Evolutionary conservation across 1,140 invertebrate species (phyloP).

Genomic region (Aplysia californica): DNA sequence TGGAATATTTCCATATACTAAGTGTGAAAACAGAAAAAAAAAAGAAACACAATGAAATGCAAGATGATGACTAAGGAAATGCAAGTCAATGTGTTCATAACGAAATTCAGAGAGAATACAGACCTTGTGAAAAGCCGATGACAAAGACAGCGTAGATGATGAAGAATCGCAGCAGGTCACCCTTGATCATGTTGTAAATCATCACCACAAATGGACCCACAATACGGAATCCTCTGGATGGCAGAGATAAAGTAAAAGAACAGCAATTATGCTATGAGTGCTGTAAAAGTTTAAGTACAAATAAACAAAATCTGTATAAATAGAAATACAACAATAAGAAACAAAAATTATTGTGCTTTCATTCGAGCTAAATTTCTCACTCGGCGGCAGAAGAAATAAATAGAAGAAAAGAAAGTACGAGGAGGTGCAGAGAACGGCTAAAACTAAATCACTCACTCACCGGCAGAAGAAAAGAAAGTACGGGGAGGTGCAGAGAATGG

Average conservation of each 20-base stretch:
- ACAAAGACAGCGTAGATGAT: slow-evolving; percentile 97
- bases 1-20: too few species aligned
- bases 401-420: slow-evolving; percentile 99
- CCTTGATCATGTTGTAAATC: slow-evolving; percentile 98
- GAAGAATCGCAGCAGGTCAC: slow-evolving; percentile 94
- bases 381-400: too few species aligned
- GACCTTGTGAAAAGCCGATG: slow-evolving; percentile 94
- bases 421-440: slow-evolving; percentile 95
- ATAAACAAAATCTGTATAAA: background rate
- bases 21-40: too few species aligned
- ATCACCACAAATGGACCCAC: slow-evolving; percentile 99
- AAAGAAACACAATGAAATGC: too few species aligned
- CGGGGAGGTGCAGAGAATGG: slow-evolving; percentile 94
- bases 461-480: slow-evolving; percentile 99
- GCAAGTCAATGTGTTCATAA: too few species aligned
- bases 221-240: slow-evolving; percentile 91
- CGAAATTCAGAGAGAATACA: too few species aligned
- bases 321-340: too few species aligned
- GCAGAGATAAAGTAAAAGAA: too few species aligned
- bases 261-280: background rate
- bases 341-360: too few species aligned
- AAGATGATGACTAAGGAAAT: too few species aligned
- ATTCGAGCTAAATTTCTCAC: too few species aligned
- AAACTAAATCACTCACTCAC: slow-evolving; percentile 78
- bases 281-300: background rate